These are phyloP conservation scores for Apis dorsata DNA, from an alignment of 1,140 invertebrate species.

Conservation along the genomic window DNA sequence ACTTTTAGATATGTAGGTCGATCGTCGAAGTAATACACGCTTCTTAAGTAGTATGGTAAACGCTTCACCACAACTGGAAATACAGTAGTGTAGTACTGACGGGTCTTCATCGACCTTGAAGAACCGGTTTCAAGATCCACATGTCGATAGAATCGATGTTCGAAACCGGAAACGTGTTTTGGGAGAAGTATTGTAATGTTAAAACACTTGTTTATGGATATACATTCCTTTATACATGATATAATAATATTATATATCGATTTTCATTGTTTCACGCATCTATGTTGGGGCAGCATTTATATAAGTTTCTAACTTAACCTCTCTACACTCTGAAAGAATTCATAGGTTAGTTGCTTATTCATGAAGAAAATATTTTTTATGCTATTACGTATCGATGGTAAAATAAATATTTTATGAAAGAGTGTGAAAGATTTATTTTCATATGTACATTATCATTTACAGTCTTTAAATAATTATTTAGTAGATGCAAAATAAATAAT, in stretches of 20 bases:
- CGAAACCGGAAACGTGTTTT: slow-evolving; percentile 53
- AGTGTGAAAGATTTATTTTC: no score
- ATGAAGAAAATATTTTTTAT: background rate
- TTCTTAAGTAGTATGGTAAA: background rate
- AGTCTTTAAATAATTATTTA: no score
- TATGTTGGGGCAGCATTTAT: background rate
- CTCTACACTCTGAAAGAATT: background rate
- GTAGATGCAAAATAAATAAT: no score
- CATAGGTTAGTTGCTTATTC: background rate
- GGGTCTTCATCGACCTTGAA: slow-evolving; percentile 51
- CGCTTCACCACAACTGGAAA: background rate
- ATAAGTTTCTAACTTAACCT: background rate
- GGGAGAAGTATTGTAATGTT: slow-evolving; percentile 5
- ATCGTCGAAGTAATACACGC: background rate
- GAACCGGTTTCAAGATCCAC: slow-evolving; percentile 56
- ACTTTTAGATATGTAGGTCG: slow-evolving; percentile 20
- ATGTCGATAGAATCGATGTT: slow-evolving; percentile 38
- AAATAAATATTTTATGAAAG: no score
- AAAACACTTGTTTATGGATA: slow-evolving; percentile 4
- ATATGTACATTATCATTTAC: no score
- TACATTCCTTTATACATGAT: background rate
- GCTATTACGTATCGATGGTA: no score
- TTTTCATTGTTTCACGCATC: background rate
- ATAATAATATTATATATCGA: background rate
- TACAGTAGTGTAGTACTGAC: background rate